Percentiles rank a stretch among this genome's conserved stretches.
phyloP scores from a whole-genome alignment of 2,113 vertebrate genomes.

The Lota lota region DNA sequence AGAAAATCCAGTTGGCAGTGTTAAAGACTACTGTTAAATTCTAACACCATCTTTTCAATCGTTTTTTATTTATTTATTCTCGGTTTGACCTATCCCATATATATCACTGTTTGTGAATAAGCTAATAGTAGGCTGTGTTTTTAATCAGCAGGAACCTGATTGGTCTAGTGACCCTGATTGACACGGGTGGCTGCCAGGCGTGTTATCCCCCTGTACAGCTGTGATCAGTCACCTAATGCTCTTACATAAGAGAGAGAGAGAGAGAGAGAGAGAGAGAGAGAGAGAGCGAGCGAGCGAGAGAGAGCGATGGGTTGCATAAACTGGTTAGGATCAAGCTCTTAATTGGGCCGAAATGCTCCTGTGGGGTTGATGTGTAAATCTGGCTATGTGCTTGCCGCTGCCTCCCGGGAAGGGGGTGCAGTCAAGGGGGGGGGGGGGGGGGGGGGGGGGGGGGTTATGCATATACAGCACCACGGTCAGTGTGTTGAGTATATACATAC shows the following conservation, averaged over 20 bases:
- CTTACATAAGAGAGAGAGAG: slow-evolving; percentile 52
- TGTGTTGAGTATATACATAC: too few species aligned
- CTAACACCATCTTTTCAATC: too few species aligned
- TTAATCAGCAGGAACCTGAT: background rate
- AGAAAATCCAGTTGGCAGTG: too few species aligned
- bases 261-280: slow-evolving; percentile 10
- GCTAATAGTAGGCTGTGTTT: background rate
- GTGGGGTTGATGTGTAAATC: slow-evolving; percentile 7
- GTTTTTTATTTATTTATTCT: too few species aligned
- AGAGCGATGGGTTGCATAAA: slow-evolving; percentile 53
- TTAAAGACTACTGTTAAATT: too few species aligned
- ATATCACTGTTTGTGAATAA: too few species aligned
- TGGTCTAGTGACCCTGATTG: slow-evolving; percentile 4
- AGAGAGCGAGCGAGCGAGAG: slow-evolving; percentile 12
- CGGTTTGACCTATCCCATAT: too few species aligned
- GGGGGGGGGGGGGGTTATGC: too few species aligned
- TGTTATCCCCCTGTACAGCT: slow-evolving; percentile 34
- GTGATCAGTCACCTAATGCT: slow-evolving; percentile 49
- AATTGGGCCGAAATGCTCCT: slow-evolving; percentile 4
- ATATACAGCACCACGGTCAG: too few species aligned
- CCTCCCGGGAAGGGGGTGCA: too few species aligned
- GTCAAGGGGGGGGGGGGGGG: background rate
- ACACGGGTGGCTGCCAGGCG: slow-evolving; percentile 11
- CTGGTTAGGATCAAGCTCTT: slow-evolving; percentile 35
- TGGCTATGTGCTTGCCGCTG: slow-evolving; percentile 9